Percentiles rank a stretch among this genome's conserved stretches.
phyloP scores from a whole-genome alignment of 1,140 invertebrate genomes.

The Bilobella aurantiaca region DNA sequence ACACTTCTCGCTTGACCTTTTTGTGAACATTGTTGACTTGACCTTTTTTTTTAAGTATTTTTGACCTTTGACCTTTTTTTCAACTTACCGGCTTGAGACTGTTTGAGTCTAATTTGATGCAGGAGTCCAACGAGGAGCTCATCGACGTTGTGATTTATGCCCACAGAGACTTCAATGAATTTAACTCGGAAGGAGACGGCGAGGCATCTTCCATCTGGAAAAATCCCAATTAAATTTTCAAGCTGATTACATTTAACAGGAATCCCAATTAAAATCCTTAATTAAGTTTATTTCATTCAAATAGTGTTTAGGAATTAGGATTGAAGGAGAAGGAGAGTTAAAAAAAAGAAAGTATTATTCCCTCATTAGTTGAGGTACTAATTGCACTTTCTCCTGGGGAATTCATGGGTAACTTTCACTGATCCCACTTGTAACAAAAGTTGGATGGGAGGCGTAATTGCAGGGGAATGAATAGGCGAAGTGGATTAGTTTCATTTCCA shows the following conservation, averaged over 20 bases:
- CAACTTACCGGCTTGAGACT: conserved; percentile 49
- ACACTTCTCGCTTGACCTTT: neutral
- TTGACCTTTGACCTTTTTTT: conserved; percentile 19
- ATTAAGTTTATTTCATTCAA: too few relatives aligned
- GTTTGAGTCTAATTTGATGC: conserved; percentile 68
- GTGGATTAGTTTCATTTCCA: too few relatives aligned
- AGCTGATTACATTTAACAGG: neutral
- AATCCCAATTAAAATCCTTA: too few relatives aligned
- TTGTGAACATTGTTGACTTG: neutral
- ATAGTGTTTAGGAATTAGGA: too few relatives aligned
- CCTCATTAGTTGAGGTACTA: too few relatives aligned
- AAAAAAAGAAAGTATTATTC: too few relatives aligned
- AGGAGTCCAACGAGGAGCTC: conserved; percentile 69
- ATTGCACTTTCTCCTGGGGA: too few relatives aligned
- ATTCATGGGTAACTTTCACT: too few relatives aligned
- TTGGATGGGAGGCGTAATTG: too few relatives aligned
- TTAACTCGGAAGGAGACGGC: conserved; percentile 74
- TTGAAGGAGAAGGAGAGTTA: too few relatives aligned
- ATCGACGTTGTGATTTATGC: conserved; percentile 82
- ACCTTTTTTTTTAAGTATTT: conserved; percentile 17
- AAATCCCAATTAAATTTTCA: conserved; percentile 14
- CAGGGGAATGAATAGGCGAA: too few relatives aligned
- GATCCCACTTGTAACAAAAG: too few relatives aligned
- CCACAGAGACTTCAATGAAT: conserved; percentile 79
- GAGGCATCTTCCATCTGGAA: conserved; percentile 70